Evolutionary conservation across 2,797 vertebrate genomes (phyloP).

Genomic region (Vireo griseus): DNA sequence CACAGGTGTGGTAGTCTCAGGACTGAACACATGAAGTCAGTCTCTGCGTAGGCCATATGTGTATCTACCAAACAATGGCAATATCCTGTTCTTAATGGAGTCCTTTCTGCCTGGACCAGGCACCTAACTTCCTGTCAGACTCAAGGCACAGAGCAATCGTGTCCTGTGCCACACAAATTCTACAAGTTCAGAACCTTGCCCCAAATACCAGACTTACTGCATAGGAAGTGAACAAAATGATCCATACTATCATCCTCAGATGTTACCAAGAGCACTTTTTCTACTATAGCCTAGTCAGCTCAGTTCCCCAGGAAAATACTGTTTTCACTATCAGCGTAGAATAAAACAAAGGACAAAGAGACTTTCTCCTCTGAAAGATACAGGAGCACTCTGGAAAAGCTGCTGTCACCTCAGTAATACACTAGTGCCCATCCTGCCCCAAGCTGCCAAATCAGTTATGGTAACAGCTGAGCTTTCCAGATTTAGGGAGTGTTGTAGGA

Average conservation of each 20-base stretch:
- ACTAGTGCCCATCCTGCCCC: not conserved
- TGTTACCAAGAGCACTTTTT: not conserved
- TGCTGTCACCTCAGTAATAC: not conserved
- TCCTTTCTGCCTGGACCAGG: not conserved
- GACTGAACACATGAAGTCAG: not conserved
- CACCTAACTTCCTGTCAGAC: not conserved
- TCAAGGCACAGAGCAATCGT: not conserved
- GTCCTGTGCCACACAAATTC: accelerated
- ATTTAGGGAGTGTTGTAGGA: not conserved
- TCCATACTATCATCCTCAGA: not conserved
- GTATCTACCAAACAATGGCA: not conserved
- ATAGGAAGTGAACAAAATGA: accelerated
- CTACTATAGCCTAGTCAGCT: not conserved
- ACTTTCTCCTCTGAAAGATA: not conserved
- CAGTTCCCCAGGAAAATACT: not conserved
- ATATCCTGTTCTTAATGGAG: not conserved
- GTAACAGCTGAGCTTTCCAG: conserved; percentile 27
- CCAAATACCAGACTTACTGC: not conserved
- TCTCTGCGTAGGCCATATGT: accelerated
- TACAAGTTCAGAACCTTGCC: not conserved
- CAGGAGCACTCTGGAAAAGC: not conserved
- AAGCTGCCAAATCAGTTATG: not conserved
- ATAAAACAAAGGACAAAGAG: not conserved
- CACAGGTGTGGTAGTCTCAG: not conserved
- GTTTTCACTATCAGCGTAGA: not conserved